Evolutionary conservation across 2,888 invertebrate genomes (phyloP).

Genomic region (Drosophila nigricruria): DNA sequence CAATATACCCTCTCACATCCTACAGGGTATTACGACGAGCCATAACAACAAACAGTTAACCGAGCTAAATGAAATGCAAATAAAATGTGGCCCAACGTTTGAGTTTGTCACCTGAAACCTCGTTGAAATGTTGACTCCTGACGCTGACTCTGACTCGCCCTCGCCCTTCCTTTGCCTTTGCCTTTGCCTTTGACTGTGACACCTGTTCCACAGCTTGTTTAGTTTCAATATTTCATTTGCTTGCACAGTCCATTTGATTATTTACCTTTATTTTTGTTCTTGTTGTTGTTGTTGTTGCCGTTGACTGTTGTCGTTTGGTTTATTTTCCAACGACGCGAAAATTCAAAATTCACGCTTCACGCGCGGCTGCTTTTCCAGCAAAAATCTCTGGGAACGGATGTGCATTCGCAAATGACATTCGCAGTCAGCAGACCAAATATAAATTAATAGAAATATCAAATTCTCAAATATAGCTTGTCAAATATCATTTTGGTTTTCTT

Average conservation of each 20-base stretch:
- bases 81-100: conserved; percentile 59
- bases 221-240: conserved; percentile 79
- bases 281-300: conserved; percentile 2
- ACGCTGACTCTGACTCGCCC: background rate
- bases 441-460: conserved; percentile 79
- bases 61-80: conserved; percentile 76
- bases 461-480: conserved; percentile 52
- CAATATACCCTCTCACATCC: background rate
- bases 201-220: conserved; percentile 77
- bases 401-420: conserved; percentile 37
- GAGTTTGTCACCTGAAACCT: conserved; percentile 56
- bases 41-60: conserved; percentile 23
- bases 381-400: conserved; percentile 64
- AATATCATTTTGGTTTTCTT: conserved; percentile 18
- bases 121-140: conserved; percentile 42
- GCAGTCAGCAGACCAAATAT: conserved; percentile 49
- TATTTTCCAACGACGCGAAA: conserved; percentile 38
- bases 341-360: conserved; percentile 52
- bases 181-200: conserved; percentile 48
- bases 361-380: conserved; percentile 57
- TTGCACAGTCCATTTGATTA: conserved; percentile 76
- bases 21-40: conserved; percentile 5
- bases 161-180: background rate
- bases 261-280: conserved; percentile 36
- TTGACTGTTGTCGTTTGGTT: conserved; percentile 28